Evolutionary conservation across 2,113 vertebrate species (phyloP).

Genomic region (Chitala chitala): DNA sequence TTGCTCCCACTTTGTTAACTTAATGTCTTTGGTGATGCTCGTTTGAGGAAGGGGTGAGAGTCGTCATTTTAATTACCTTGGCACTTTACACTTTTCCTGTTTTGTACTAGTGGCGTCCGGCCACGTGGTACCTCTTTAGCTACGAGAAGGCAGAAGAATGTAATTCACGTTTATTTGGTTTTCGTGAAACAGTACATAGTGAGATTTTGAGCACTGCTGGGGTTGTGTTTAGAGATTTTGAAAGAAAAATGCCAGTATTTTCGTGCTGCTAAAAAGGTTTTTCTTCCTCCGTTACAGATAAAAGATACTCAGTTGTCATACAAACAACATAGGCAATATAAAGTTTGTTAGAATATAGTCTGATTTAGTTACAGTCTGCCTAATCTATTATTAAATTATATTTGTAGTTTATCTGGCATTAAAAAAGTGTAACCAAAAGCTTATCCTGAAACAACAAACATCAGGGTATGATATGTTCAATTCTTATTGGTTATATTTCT

Average conservation of each 20-base stretch:
- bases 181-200: neutral
- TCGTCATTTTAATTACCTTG: constrained; percentile 69
- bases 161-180: constrained; percentile 15
- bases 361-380: too few species aligned
- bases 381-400: too few species aligned
- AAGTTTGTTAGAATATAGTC: too few species aligned
- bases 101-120: constrained; percentile 61
- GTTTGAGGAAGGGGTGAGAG: constrained; percentile 67
- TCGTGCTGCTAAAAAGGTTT: neutral
- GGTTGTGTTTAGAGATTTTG: neutral
- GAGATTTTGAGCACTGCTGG: constrained; percentile 3
- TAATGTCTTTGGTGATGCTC: constrained; percentile 73
- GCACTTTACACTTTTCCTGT: constrained; percentile 62
- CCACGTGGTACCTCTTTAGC: constrained; percentile 49
- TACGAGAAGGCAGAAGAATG: constrained; percentile 16
- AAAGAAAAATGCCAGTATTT: neutral
- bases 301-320: too few species aligned
- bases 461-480: too few species aligned
- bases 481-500: too few species aligned
- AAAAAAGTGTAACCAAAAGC: too few species aligned
- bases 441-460: too few species aligned
- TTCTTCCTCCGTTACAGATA: neutral
- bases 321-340: too few species aligned
- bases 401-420: too few species aligned
- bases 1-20: constrained; percentile 77